Conservation (phyloP, 2,113 vertebrate species). For the Cacatua alba region DNA sequence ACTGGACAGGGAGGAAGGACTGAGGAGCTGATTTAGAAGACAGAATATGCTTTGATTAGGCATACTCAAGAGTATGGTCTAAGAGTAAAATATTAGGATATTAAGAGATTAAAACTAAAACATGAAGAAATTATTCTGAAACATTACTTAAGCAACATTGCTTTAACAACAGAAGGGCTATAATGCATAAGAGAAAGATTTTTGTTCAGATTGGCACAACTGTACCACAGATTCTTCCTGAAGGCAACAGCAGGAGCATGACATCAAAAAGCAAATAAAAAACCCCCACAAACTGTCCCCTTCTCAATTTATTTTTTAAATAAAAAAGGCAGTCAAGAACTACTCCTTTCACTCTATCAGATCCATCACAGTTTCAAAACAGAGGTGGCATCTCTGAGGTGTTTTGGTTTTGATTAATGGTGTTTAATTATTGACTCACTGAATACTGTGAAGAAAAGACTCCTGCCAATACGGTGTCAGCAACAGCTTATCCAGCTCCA, state of each 20-base stretch:
- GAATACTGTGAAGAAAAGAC: neutral
- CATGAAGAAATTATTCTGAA: neutral
- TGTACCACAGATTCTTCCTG: neutral
- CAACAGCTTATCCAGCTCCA: neutral
- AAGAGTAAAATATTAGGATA: neutral
- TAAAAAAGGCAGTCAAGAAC: neutral
- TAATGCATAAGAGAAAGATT: neutral
- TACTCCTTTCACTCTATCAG: neutral
- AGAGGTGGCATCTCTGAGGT: neutral
- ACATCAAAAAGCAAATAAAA: neutral
- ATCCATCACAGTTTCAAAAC: neutral
- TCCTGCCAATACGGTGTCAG: neutral
- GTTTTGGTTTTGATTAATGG: neutral
- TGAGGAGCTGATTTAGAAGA: neutral
- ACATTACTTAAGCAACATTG: neutral
- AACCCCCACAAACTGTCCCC: neutral
- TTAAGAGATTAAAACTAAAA: neutral
- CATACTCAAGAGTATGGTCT: neutral
- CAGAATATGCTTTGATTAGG: neutral
- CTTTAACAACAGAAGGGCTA: neutral
- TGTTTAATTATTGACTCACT: neutral
- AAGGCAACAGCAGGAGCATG: neutral
- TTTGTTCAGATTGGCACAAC: neutral
- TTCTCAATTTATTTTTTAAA: neutral
- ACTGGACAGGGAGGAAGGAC: neutral